Percentiles rank a stretch among this genome's conserved stretches.
phyloP scores from a whole-genome alignment of 2,113 vertebrate genomes.

The Platichthys flesus region DNA sequence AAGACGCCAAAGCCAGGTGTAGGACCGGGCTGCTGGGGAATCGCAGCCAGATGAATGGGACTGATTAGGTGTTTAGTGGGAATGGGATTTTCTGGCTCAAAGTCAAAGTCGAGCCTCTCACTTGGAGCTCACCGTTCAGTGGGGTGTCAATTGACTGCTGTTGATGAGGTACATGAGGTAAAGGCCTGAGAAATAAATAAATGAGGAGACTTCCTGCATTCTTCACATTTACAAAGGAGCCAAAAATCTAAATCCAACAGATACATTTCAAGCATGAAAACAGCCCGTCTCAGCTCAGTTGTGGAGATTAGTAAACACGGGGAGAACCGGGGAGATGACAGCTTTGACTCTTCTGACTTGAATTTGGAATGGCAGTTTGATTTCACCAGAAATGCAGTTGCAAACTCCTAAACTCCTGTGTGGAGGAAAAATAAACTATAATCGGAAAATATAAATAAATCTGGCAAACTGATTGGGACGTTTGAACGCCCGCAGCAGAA shows the following conservation, averaged over 20 bases:
- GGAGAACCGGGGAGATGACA: not conserved
- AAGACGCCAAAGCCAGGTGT: slow-evolving; percentile 83
- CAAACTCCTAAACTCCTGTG: too few species aligned
- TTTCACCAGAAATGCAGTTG: not conserved
- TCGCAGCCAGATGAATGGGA: slow-evolving; percentile 81
- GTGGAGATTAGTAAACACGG: not conserved
- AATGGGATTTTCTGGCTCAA: slow-evolving; percentile 80
- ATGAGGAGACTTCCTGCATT: slow-evolving; percentile 66
- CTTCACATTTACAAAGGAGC: slow-evolving; percentile 70
- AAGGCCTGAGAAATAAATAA: slow-evolving; percentile 45
- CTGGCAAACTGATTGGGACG: too few species aligned
- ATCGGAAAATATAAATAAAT: too few species aligned
- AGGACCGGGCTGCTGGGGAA: slow-evolving; percentile 67
- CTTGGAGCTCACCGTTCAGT: slow-evolving; percentile 64
- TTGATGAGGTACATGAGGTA: slow-evolving; percentile 81
- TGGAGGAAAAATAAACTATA: not conserved
- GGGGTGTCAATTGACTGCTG: slow-evolving; percentile 76
- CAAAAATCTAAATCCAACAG: slow-evolving; percentile 23
- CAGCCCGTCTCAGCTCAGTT: not conserved
- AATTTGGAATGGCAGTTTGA: not conserved
- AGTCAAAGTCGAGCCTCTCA: slow-evolving; percentile 77
- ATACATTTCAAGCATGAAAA: slow-evolving; percentile 45
- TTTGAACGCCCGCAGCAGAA: not conserved
- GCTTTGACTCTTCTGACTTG: slow-evolving; percentile 9
- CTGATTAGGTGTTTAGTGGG: slow-evolving; percentile 86